phyloP scores from a whole-genome alignment of 2,888 invertebrate species.

The Synanthedon formicaeformis region DNA sequence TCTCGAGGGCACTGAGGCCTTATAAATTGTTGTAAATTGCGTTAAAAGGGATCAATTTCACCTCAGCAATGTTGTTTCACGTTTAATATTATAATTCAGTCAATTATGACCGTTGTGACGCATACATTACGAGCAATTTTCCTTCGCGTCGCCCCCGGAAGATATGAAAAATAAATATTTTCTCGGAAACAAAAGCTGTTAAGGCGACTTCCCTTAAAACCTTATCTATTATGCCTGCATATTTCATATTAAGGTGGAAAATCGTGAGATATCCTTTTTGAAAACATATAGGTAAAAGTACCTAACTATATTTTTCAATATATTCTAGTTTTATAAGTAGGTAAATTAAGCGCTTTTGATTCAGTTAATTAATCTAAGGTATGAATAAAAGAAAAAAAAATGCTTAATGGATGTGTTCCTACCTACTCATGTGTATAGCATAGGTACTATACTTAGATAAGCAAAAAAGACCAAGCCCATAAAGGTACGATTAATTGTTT shows the following conservation, averaged over 20 bases:
- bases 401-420: too few relatives aligned
- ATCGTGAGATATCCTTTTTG: too few relatives aligned
- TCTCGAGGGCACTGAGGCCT: slow-evolving; percentile 17
- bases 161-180: slow-evolving; percentile 52
- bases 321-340: too few relatives aligned
- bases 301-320: too few relatives aligned
- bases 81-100: slow-evolving; percentile 25
- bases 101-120: slow-evolving; percentile 37
- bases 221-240: slow-evolving; percentile 51
- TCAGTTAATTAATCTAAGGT: too few relatives aligned
- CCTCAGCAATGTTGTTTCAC: slow-evolving; percentile 16
- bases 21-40: slow-evolving; percentile 33
- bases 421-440: too few relatives aligned
- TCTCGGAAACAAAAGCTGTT: slow-evolving; percentile 55
- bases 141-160: slow-evolving; percentile 23
- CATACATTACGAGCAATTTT: slow-evolving; percentile 44
- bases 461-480: too few relatives aligned
- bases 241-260: slow-evolving; percentile 15
- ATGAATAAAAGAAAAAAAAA: too few relatives aligned
- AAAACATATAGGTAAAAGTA: too few relatives aligned
- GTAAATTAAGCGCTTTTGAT: too few relatives aligned
- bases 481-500: too few relatives aligned
- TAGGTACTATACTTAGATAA: too few relatives aligned
- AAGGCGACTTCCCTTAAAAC: slow-evolving; percentile 45
- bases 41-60: slow-evolving; percentile 39